Evolutionary conservation across 64 coral and sea anemone species (phyloP), one percentile per base, ranked within the genome.

Genomic region (Platygyra sinensis): DNA sequence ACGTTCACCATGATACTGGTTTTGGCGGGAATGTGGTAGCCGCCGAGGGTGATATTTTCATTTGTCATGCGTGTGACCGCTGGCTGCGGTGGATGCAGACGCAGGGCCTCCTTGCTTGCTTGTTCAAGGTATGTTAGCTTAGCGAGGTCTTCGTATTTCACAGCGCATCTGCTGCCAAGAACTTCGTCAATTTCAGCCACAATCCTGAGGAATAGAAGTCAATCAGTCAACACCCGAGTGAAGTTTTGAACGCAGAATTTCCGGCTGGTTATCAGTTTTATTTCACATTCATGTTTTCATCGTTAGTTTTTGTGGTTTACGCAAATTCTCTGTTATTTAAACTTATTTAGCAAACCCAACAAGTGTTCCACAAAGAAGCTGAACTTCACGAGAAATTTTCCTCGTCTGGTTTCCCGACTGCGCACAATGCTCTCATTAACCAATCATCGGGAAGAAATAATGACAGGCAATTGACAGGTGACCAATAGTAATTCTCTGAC

Each of bases 11-110:
- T 95, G 83, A 95, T 61, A 8, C 89, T 95, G 15, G 89, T 95
- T 55, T 77, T 84, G 9, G 93, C 93, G 67, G 93, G 93, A 25
- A 95, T 87, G 30, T 74, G 59, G 59, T 60, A 79, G 2, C 77
- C 84, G 38, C 93, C 93, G 52, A 95, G 82, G 5, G 52, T 86
- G 13, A 77, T 91, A 33, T 72, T 89, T 87, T 91, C 89, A 16
- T 91, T 95, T 14, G 93, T 86, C 20, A 88, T 29, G 17, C 93
- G 82, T 16, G 82, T 87, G 52, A 95, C 33, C 0, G 93, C 82
- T 74, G 93, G 89, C 75, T 91, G 89, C 8, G 93, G 93, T 75
- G 93, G 93, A 54, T 95, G 93, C 14, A 95, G 89, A n/a, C 93
- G 93, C 82, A 95, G 38, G 28, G 93, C 93, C 64, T 95, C 93